Conservation (phyloP, 2,888 invertebrate species). For the Zygogramma bicolorata region DNA sequence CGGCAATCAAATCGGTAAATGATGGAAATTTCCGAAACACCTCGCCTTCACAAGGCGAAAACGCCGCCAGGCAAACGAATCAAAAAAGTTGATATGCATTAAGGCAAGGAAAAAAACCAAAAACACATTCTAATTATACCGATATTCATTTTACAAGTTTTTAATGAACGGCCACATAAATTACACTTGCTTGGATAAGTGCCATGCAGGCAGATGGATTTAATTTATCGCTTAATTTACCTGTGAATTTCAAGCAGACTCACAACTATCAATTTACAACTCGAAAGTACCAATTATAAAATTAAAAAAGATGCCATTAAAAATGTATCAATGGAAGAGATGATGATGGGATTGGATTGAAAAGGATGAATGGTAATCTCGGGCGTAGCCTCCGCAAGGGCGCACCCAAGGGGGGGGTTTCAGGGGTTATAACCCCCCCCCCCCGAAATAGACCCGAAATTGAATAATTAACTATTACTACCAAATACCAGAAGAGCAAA, state of each 20-base stretch:
- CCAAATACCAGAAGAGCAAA: too few relatives aligned
- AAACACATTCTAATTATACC: conserved; percentile 18
- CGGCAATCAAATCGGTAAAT: too few relatives aligned
- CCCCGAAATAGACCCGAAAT: too few relatives aligned
- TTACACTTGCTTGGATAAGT: conserved; percentile 19
- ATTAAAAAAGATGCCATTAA: conserved; percentile 15
- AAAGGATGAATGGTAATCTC: conserved; percentile 7
- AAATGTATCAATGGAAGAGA: conserved; percentile 6
- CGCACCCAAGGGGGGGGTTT: too few relatives aligned
- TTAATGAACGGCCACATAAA: conserved; percentile 19
- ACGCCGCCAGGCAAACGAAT: neutral
- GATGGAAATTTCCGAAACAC: neutral
- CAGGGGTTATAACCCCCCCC: neutral
- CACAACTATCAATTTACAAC: conserved; percentile 11
- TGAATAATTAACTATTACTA: too few relatives aligned
- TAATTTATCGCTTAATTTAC: conserved; percentile 24
- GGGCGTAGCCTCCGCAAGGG: neutral
- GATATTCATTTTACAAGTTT: conserved; percentile 18
- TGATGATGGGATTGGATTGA: conserved; percentile 2
- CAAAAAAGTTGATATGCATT: neutral
- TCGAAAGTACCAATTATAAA: conserved; percentile 18
- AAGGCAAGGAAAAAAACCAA: conserved; percentile 2
- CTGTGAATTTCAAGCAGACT: conserved; percentile 20
- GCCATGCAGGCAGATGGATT: neutral
- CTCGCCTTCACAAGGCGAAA: neutral